phyloP scores from a whole-genome alignment of 1,140 invertebrate species.

The Drosophila elegans region DNA sequence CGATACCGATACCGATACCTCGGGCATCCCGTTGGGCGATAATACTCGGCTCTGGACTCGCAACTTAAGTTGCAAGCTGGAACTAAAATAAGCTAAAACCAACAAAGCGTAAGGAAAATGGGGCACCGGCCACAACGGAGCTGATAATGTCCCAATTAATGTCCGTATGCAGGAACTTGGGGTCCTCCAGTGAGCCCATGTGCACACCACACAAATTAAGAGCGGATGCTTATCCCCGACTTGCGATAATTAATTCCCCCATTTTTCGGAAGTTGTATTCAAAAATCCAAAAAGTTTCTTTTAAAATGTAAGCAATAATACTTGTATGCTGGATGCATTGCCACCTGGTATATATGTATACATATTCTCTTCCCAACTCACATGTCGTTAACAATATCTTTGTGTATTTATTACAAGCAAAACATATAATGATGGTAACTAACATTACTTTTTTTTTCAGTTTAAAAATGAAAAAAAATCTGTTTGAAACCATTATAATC shows the following conservation, averaged over 20 bases:
- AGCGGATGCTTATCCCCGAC: neutral
- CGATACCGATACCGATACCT: constrained; percentile 9
- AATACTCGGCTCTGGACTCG: neutral
- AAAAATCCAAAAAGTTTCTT: neutral
- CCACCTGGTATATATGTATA: too few species aligned
- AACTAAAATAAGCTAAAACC: neutral
- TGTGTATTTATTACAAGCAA: too few species aligned
- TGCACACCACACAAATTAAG: neutral
- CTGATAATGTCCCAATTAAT: constrained; percentile 37
- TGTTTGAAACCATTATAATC: too few species aligned
- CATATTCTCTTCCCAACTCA: too few species aligned
- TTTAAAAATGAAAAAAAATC: too few species aligned
- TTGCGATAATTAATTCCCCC: constrained; percentile 13
- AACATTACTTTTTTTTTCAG: too few species aligned
- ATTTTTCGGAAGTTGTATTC: neutral
- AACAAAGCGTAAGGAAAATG: neutral
- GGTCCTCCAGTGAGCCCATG: neutral
- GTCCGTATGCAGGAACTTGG: neutral
- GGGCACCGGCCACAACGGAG: neutral
- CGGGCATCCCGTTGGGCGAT: constrained; percentile 28
- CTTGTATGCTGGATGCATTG: too few species aligned
- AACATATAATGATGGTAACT: too few species aligned
- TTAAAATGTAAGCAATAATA: neutral
- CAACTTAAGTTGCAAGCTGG: neutral
- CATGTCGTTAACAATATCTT: too few species aligned